Evolutionary conservation across 2,113 vertebrate species (phyloP).

Genomic region (Microtus ochrogaster): DNA sequence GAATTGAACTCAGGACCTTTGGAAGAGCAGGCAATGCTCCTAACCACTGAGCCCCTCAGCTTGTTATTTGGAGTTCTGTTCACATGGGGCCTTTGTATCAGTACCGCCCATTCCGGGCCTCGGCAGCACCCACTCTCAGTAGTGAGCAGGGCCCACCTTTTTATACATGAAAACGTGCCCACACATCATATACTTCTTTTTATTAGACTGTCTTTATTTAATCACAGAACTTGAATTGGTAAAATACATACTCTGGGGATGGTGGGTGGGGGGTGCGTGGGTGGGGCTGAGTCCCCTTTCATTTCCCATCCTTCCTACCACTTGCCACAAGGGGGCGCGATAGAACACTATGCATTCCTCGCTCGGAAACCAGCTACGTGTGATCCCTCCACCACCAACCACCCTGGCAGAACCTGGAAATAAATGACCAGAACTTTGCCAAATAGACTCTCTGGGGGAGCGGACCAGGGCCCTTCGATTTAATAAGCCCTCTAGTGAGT

Average conservation of each 20-base stretch:
- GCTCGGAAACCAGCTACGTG: neutral
- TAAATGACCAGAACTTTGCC: neutral
- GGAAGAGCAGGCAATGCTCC: too few relatives aligned
- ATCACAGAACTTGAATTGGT: neutral
- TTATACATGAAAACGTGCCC: neutral
- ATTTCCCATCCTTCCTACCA: neutral
- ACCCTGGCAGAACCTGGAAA: neutral
- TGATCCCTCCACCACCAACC: neutral
- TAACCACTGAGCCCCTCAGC: too few relatives aligned
- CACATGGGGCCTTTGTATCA: neutral
- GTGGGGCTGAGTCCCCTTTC: accelerated
- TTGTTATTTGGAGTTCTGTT: neutral
- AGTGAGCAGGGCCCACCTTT: neutral
- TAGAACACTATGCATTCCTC: neutral
- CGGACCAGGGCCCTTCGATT: neutral
- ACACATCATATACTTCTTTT: neutral
- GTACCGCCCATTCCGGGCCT: neutral
- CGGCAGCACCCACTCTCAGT: accelerated
- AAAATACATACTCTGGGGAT: neutral
- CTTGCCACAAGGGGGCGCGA: neutral
- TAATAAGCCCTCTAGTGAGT: neutral
- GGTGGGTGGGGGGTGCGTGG: too few relatives aligned
- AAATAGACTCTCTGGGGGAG: too few relatives aligned
- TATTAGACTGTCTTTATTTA: neutral
- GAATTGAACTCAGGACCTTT: too few relatives aligned